Conservation (phyloP, 2,888 invertebrate genomes). For the Cosmia trapezina region DNA sequence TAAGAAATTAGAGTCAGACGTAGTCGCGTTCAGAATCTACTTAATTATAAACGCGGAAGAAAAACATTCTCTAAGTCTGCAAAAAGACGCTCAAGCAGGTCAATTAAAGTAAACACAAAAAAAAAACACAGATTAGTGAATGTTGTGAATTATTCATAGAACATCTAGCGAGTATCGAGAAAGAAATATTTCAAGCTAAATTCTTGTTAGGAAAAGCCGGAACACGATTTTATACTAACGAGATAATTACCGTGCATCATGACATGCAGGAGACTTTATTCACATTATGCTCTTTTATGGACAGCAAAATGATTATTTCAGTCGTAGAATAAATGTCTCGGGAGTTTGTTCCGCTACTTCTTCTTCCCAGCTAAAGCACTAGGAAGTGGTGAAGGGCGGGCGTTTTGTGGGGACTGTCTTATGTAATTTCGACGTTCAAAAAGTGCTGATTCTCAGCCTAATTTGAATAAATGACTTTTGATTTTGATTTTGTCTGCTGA, state of each 20-base stretch:
- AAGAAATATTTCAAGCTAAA: conserved; percentile 39
- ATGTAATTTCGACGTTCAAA: too few species aligned
- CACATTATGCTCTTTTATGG: conserved; percentile 7
- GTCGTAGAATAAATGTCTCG: not conserved
- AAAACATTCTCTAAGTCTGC: not conserved
- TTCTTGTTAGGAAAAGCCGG: conserved; percentile 59
- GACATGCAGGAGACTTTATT: conserved; percentile 14
- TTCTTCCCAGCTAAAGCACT: too few species aligned
- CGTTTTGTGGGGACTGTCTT: too few species aligned
- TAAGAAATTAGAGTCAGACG: too few species aligned
- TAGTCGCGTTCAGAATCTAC: too few species aligned
- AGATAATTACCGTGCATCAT: conserved; percentile 56
- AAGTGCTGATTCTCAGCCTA: too few species aligned
- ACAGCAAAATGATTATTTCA: not conserved
- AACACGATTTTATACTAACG: conserved; percentile 47
- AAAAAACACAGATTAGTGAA: conserved; percentile 13
- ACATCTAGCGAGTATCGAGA: conserved; percentile 22
- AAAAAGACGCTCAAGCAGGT: not conserved
- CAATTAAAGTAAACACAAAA: conserved; percentile 9
- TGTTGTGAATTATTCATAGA: conserved; percentile 55
- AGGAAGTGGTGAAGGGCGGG: too few species aligned
- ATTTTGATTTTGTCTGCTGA: too few species aligned
- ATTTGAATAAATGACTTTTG: too few species aligned
- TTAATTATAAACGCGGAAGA: not conserved
- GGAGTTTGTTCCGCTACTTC: too few species aligned